Evolutionary conservation across 2,888 invertebrate genomes (phyloP).

Genomic region (Elysia crispata): DNA sequence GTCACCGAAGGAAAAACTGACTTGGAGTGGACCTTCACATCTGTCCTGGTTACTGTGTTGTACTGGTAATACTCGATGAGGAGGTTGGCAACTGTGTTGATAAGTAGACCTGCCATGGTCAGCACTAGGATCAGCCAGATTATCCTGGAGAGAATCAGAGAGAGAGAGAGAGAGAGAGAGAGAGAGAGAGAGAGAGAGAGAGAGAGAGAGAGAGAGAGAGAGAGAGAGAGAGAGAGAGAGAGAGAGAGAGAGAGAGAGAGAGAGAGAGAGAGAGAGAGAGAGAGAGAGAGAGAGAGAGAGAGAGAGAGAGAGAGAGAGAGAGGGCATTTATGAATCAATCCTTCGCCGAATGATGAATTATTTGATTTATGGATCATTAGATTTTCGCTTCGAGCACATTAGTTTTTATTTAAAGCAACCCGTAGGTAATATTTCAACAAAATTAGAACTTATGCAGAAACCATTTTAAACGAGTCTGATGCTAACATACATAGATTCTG

Average conservation of each 20-base stretch:
- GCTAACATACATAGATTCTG: no score
- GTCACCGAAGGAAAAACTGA: slow-evolving; percentile 39
- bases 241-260: slow-evolving; percentile 6
- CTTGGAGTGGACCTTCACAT: slow-evolving; percentile 15
- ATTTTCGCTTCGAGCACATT: no score
- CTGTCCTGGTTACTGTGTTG: slow-evolving; percentile 35
- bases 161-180: not conserved
- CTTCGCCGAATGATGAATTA: no score
- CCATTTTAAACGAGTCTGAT: no score
- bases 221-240: slow-evolving; percentile 28
- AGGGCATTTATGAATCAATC: no score
- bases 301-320: no score
- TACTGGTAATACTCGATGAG: slow-evolving; percentile 41
- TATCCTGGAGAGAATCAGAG: slow-evolving; percentile 9
- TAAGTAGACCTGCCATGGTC: slow-evolving; percentile 9
- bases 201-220: slow-evolving; percentile 19
- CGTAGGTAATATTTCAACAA: no score
- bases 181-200: no score
- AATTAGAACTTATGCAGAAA: no score
- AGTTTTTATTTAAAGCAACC: no score
- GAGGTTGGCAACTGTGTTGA: slow-evolving; percentile 11
- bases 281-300: not conserved
- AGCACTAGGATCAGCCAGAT: slow-evolving; percentile 23
- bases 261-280: not conserved
- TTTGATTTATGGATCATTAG: not conserved